Conservation (phyloP, 2,797 vertebrate genomes). For the Falco cherrug region DNA sequence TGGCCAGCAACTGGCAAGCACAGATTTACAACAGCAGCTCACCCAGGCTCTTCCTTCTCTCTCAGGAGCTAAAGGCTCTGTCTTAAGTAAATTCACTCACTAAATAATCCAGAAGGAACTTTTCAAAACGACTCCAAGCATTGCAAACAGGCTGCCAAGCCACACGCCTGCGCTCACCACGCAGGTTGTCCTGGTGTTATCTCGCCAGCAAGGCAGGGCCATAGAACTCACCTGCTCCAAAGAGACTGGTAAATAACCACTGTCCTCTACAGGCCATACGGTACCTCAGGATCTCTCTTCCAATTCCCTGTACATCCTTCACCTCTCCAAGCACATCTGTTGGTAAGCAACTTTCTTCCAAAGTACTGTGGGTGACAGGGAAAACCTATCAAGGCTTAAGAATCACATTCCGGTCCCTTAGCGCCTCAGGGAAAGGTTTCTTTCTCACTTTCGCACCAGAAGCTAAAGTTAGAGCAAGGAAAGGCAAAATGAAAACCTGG, state of each 20-base stretch:
- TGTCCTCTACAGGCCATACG: neutral
- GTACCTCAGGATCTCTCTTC: neutral
- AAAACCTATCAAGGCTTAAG: conserved; percentile 54
- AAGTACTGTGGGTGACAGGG: conserved; percentile 21
- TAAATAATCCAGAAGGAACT: conserved; percentile 46
- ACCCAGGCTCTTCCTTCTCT: neutral
- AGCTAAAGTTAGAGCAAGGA: neutral
- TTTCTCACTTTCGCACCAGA: conserved; percentile 33
- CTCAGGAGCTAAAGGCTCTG: neutral
- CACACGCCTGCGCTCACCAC: neutral
- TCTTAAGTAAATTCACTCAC: conserved; percentile 39
- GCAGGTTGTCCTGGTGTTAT: neutral
- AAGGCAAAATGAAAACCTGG: conserved; percentile 3
- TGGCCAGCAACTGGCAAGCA: neutral
- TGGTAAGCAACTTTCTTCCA: conserved; percentile 32
- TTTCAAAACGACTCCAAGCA: neutral
- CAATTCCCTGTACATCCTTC: neutral
- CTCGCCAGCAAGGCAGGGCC: neutral
- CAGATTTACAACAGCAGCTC: neutral
- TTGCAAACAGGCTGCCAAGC: neutral
- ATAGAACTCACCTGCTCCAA: neutral
- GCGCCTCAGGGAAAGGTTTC: neutral
- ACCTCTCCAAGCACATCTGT: neutral
- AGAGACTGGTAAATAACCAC: conserved; percentile 10
- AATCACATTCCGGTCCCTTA: conserved; percentile 7